Evolutionary conservation across 2,888 invertebrate genomes (phyloP).

Genomic region (Lampropteryx suffumata): DNA sequence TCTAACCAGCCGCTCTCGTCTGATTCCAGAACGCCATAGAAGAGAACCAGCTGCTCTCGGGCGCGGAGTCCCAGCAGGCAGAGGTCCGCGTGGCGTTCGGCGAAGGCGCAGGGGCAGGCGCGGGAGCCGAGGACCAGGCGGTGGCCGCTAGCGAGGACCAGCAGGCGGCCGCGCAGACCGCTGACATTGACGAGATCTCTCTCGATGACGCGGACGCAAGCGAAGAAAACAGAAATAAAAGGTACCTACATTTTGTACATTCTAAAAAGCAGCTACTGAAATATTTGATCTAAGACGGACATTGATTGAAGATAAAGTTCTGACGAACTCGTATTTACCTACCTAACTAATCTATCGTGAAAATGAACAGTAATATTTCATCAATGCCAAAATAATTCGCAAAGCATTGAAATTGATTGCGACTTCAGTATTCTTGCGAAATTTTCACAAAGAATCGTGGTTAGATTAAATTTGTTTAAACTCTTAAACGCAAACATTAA

Average conservation of each 20-base stretch:
- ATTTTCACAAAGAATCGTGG: constrained; percentile 13
- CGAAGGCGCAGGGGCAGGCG: too few species aligned
- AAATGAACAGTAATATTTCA: too few species aligned
- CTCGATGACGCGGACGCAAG: constrained; percentile 87
- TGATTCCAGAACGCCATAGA: constrained; percentile 68
- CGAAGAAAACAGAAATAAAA: constrained; percentile 92
- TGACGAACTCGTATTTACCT: too few species aligned
- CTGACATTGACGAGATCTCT: constrained; percentile 87
- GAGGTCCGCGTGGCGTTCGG: constrained; percentile 85
- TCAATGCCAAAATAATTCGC: constrained; percentile 20
- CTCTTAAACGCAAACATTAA: neutral
- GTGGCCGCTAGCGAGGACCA: constrained; percentile 61
- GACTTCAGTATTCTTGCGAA: constrained; percentile 7
- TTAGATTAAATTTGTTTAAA: neutral
- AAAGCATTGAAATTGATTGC: constrained; percentile 27
- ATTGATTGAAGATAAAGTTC: too few species aligned
- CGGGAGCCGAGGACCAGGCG: too few species aligned
- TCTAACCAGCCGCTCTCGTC: neutral
- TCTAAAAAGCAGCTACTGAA: too few species aligned
- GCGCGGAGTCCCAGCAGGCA: constrained; percentile 84
- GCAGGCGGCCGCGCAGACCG: constrained; percentile 83
- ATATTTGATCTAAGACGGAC: too few species aligned
- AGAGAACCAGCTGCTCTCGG: constrained; percentile 76
- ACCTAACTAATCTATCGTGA: too few species aligned
- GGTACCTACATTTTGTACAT: constrained; percentile 59